Percentiles rank a stretch among this genome's conserved stretches.
These are phyloP conservation scores for Subacronicta megacephala DNA, from an alignment of 2,888 invertebrate species.

Conservation along the genomic window DNA sequence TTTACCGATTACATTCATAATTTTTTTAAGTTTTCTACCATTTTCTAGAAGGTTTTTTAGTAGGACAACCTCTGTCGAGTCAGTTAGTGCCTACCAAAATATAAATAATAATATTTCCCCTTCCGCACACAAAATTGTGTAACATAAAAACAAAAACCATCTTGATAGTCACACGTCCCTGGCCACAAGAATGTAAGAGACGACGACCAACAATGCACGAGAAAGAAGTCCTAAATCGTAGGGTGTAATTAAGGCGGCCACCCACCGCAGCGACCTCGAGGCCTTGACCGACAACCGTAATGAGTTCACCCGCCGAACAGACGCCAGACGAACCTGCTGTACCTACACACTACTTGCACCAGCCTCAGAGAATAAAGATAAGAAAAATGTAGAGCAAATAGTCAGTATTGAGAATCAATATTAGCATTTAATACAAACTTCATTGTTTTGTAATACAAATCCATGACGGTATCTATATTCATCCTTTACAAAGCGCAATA, in stretches of 20 bases:
- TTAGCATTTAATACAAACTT: constrained; percentile 16
- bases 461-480: constrained; percentile 32
- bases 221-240: constrained; percentile 80
- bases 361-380: constrained; percentile 9
- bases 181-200: constrained; percentile 60
- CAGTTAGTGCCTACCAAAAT: too few relatives aligned
- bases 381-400: constrained; percentile 1
- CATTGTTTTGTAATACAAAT: constrained; percentile 12
- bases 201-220: constrained; percentile 58
- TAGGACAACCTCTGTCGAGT: too few relatives aligned
- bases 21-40: too few relatives aligned
- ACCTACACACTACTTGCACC: constrained; percentile 33
- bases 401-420: constrained; percentile 18
- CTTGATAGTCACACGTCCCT: constrained; percentile 45
- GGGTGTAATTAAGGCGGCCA: constrained; percentile 88
- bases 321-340: constrained; percentile 61
- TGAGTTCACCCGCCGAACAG: constrained; percentile 80
- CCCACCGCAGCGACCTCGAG: constrained; percentile 87
- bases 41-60: too few relatives aligned
- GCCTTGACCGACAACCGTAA: constrained; percentile 89
- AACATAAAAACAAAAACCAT: constrained; percentile 26
- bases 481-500: constrained; percentile 62
- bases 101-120: not conserved
- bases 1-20: too few relatives aligned
- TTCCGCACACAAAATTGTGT: constrained; percentile 12